Percentiles rank a stretch among this genome's conserved stretches.
Conservation (phyloP, 2,797 vertebrate species). For the Acrossocheilus wenchowensis region DNA sequence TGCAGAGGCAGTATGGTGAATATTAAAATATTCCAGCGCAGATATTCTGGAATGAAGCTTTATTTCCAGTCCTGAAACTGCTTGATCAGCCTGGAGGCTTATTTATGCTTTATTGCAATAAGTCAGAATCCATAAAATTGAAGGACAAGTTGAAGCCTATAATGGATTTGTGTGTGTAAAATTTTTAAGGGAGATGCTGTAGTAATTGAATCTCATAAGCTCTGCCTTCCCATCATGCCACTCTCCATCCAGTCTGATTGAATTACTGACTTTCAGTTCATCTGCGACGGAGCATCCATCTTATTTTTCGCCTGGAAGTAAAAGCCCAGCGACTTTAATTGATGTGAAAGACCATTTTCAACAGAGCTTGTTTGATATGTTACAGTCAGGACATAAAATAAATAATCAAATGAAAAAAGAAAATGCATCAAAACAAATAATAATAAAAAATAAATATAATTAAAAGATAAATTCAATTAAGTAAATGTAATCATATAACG, state of each 20-base stretch:
- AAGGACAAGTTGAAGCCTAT: slow-evolving; percentile 25
- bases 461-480: background rate
- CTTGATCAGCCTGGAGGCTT: slow-evolving; percentile 32
- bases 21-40: background rate
- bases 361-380: background rate
- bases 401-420: background rate
- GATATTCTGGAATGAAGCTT: background rate
- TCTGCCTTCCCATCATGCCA: slow-evolving; percentile 37
- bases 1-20: background rate
- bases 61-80: slow-evolving; percentile 22
- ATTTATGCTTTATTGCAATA: slow-evolving; percentile 42
- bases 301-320: slow-evolving; percentile 30
- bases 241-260: slow-evolving; percentile 39
- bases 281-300: slow-evolving; percentile 42
- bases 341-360: slow-evolving; percentile 24
- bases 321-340: slow-evolving; percentile 35
- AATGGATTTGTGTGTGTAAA: slow-evolving; percentile 46
- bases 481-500: background rate
- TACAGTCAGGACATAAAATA: slow-evolving; percentile 2
- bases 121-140: slow-evolving; percentile 51
- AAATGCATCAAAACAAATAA: background rate
- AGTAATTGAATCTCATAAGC: slow-evolving; percentile 48
- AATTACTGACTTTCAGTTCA: slow-evolving; percentile 46
- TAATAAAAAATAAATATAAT: background rate
- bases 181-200: slow-evolving; percentile 35